Percentiles rank a stretch among this genome's conserved stretches.
phyloP scores from a whole-genome alignment of 53 echinoderm and acorn worm genomes.

The Astropecten irregularis region DNA sequence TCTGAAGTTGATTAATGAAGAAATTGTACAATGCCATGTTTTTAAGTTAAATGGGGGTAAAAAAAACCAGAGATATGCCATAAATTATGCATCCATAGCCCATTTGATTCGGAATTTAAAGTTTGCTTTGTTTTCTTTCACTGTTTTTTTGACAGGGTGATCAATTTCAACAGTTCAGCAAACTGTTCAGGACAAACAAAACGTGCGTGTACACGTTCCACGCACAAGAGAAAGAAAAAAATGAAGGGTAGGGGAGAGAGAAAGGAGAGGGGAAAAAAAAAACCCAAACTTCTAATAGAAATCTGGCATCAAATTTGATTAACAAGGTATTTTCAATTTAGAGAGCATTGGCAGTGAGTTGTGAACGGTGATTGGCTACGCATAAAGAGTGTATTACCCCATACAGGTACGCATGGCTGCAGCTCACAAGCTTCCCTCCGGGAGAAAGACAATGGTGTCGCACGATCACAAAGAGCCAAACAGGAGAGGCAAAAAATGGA shows the following conservation, averaged over 20 bases:
- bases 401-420: slow-evolving; percentile 4
- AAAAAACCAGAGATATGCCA: slow-evolving; percentile 1
- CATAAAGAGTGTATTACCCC: slow-evolving; percentile 23
- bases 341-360: neutral
- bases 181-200: neutral
- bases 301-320: neutral
- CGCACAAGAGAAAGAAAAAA: neutral
- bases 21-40: too few relatives aligned
- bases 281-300: neutral
- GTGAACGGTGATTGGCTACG: slow-evolving; percentile 30
- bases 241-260: neutral
- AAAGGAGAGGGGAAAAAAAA: neutral
- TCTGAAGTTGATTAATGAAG: too few relatives aligned
- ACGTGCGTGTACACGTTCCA: neutral
- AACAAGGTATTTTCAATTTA: neutral
- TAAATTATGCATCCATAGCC: neutral
- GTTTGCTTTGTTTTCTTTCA: neutral
- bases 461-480: neutral
- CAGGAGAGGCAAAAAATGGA: neutral
- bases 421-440: neutral
- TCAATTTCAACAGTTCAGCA: neutral
- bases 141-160: slow-evolving; percentile 6
- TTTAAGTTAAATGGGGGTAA: too few relatives aligned
- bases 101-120: neutral
- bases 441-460: slow-evolving; percentile 30